A percentile compares a stretch with the other conserved stretches of the same genome.
These are phyloP conservation scores for Rachycentron canadum DNA, from an alignment of 2,797 vertebrate genomes.

Conservation along the genomic window DNA sequence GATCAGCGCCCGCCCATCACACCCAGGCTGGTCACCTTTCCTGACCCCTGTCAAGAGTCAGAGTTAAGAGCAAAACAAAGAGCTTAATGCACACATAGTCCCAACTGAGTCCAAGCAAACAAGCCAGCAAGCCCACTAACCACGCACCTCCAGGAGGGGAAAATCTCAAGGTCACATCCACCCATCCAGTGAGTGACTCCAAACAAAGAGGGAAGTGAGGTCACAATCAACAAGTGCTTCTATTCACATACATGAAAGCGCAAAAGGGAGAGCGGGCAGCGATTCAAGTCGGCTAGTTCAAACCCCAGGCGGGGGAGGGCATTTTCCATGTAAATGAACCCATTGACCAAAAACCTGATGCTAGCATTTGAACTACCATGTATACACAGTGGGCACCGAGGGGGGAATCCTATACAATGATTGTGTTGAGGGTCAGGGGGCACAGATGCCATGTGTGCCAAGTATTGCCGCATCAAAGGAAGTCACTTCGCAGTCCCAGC, in stretches of 20 bases:
- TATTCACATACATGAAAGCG: constrained; percentile 85
- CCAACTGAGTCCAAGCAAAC: constrained; percentile 48
- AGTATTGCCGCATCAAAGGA: constrained; percentile 69
- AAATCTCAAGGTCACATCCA: constrained; percentile 76
- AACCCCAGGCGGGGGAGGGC: constrained; percentile 75
- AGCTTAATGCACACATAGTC: constrained; percentile 39
- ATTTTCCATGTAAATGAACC: constrained; percentile 84
- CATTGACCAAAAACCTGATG: constrained; percentile 78
- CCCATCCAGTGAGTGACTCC: constrained; percentile 77
- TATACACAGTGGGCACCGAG: constrained; percentile 78
- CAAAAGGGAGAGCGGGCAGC: constrained; percentile 76
- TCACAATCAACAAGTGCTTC: constrained; percentile 83
- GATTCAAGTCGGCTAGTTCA: constrained; percentile 82
- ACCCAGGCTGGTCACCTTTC: constrained; percentile 49
- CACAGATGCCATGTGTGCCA: constrained; percentile 72
- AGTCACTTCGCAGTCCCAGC: constrained; percentile 53
- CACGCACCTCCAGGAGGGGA: constrained; percentile 55
- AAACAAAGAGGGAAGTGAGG: constrained; percentile 84
- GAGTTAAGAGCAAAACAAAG: constrained; percentile 55
- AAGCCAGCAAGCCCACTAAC: constrained; percentile 43
- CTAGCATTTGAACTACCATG: constrained; percentile 76
- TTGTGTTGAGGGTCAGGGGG: constrained; percentile 75
- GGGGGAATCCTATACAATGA: constrained; percentile 75
- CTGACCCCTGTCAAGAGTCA: constrained; percentile 67
- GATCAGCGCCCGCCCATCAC: constrained; percentile 66